phyloP scores from a whole-genome alignment of 2,888 invertebrate genomes.

The Lithosia quadra region DNA sequence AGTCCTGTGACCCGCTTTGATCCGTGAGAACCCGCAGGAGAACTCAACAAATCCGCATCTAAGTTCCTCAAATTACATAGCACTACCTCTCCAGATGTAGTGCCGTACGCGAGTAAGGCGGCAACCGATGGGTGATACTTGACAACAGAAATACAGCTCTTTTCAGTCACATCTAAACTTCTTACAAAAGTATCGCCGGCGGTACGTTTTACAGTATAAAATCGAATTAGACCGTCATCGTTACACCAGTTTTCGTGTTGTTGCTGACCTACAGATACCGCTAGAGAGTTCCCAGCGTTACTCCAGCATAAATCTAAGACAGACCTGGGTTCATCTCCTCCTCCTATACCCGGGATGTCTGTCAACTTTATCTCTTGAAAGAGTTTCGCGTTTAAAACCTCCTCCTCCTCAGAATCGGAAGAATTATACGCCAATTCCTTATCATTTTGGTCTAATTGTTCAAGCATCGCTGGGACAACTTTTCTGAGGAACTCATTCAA shows the following conservation, averaged over 20 bases:
- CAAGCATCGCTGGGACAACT: slow-evolving; percentile 75
- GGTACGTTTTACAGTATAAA: slow-evolving; percentile 71
- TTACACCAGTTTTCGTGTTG: slow-evolving; percentile 79
- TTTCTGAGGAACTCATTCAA: slow-evolving; percentile 74
- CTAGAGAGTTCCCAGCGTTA: slow-evolving; percentile 73
- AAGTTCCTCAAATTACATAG: slow-evolving; percentile 67
- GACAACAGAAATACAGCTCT: slow-evolving; percentile 72
- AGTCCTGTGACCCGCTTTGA: slow-evolving; percentile 66
- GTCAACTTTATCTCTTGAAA: slow-evolving; percentile 69
- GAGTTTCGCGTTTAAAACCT: slow-evolving; percentile 63
- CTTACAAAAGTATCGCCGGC: slow-evolving; percentile 82
- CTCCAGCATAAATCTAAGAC: slow-evolving; percentile 74
- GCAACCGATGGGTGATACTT: slow-evolving; percentile 71
- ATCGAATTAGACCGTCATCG: slow-evolving; percentile 70
- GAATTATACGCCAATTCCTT: slow-evolving; percentile 61
- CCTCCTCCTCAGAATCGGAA: slow-evolving; percentile 79
- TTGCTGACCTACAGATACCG: slow-evolving; percentile 67
- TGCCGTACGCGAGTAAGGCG: slow-evolving; percentile 75
- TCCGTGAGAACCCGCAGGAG: slow-evolving; percentile 71
- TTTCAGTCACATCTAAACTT: slow-evolving; percentile 69
- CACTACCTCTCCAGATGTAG: slow-evolving; percentile 73
- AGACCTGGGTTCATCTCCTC: slow-evolving; percentile 67
- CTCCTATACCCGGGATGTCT: slow-evolving; percentile 56
- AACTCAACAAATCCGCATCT: slow-evolving; percentile 62
- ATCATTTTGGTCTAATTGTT: slow-evolving; percentile 71